Base-by-base conservation (phyloP, 2,113 vertebrate genomes). In the Kobus ellipsiprymnus region DNA sequence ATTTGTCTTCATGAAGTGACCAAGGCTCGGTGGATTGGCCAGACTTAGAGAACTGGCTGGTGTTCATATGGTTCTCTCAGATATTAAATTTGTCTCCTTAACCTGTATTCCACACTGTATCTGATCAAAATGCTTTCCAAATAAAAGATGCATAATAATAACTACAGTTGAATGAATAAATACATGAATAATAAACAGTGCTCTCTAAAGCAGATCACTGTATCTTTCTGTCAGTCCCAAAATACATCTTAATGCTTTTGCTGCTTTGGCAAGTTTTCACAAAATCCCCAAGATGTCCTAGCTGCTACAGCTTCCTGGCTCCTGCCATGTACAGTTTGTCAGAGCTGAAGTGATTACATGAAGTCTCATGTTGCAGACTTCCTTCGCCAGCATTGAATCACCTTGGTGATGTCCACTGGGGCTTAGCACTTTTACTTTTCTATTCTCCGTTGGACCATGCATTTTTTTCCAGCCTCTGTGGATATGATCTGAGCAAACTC, bases 11-110 rank as follows among this genome's bases (percentile, higher is more conserved):
- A 30, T 54, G n/a, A 67, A 74, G 91, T 80, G 57, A 57, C 6
- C 0, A 3, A 21, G 13, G 6, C 50, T 67, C 10, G 0, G 9
- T 48, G 23, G 17, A 27, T 16, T 29, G 36, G 13, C 48, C 12
- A 9, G 1, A 50, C 12, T 62, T 91, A 8, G 48, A 36, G 78
- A 86, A 36, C 46, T 12, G 57, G 23, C 23, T 54, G 15, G 9
- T 44, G 17, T 80, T 62, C n/a, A 27, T 9, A 2, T 3, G 30
- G 3, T 44, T n/a, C 1, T 60, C 21, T 36, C 48, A 46, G 2
- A 15, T 7, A 25, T 8, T 30, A 78, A 44, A 33, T 67, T 40
- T 14, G 6, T 55, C 30, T 87, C 54, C 40, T 3, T 64, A 40
- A 52, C 13, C 27, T 62, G 12, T n/a, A 8, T 57, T 52, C 30